Base-by-base conservation (phyloP, 2,888 invertebrate species). In the Amaurobius ferox region DNA sequence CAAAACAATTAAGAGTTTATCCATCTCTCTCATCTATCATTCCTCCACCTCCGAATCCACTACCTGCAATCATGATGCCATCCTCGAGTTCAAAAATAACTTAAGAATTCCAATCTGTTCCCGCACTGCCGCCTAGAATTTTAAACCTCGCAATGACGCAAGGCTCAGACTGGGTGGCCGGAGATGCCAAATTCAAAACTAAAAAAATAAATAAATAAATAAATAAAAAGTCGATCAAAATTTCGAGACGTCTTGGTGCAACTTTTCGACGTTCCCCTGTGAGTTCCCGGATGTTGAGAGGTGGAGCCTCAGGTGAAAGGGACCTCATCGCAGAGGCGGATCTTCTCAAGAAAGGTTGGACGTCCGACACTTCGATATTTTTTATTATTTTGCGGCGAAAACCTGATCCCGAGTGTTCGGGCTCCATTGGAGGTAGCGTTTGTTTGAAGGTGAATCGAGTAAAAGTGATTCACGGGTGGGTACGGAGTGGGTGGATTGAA, bases 261-360 rank as follows among this genome's bases (percentile, higher is more conserved):
- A 62, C 80, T 83, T 83, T 66, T 77, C 66, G 66, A 77, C 77
- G 66, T 35, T 77, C 77, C 77, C 83, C n/a, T 64, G 2, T 35
- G n/a, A 32, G 7, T 32, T 62, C 81, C 77, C 83, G 83, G 83
- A 83, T 83, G 77, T 35, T 30, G 55, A 77, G 77, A 72, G 83
- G 83, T 83, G 83, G 83, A 83, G 83, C 62, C 64, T 72, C 83
- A 77, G 83, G 83, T 83, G 70, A 64, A 76, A n/a, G n/a, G 35
- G 71, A 77, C 83, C 83, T 77, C 71, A 71, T n/a, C 9, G 23
- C 30, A 44, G 76, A 76, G 83, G 76, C 76, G 83, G 76, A 71
- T 66, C 70, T 76, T 76, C 30, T 40, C 64, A 39, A 66, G 29
- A 80, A 80, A 80, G 72, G 80, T 67, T 70, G 70, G 76, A 66